A percentile compares a stretch with the other conserved stretches of the same genome.
Evolutionary conservation across 2,888 invertebrate species (phyloP).

Genomic region (Nasonia oneida): DNA sequence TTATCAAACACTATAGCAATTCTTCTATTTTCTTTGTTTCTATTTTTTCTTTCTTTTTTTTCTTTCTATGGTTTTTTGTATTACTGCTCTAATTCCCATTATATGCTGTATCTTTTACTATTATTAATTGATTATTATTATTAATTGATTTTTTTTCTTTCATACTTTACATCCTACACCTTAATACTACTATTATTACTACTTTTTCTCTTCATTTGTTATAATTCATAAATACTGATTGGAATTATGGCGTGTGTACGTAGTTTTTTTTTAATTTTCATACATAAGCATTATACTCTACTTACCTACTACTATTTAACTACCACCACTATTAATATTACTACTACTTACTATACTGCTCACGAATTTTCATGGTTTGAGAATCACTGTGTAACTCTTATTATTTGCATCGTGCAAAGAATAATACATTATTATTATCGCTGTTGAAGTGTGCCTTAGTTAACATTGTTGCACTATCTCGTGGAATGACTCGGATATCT

Average conservation of each 20-base stretch:
- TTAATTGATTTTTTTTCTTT: not conserved
- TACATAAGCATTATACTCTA: not conserved
- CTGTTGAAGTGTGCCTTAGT: conserved; percentile 42
- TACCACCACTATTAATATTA: not conserved
- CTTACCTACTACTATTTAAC: conserved; percentile 14
- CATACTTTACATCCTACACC: not conserved
- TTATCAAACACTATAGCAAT: conserved; percentile 41
- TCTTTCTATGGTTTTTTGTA: not conserved
- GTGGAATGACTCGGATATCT: not conserved
- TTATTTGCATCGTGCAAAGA: conserved; percentile 31
- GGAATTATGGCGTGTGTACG: conserved; percentile 37
- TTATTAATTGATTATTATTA: not conserved
- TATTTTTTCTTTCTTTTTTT: not conserved
- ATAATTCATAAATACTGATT: conserved; percentile 39
- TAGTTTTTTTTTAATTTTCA: conserved; percentile 25
- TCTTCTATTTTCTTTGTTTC: conserved; percentile 57
- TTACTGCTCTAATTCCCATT: conserved; percentile 38
- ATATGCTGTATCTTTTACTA: conserved; percentile 16
- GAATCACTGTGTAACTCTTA: conserved; percentile 28
- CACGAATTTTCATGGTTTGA: conserved; percentile 50
- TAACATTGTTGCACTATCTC: conserved; percentile 53
- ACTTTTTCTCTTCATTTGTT: conserved; percentile 37
- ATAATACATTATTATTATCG: conserved; percentile 16
- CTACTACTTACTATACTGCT: not conserved
- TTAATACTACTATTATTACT: not conserved